A percentile compares a stretch with the other conserved stretches of the same genome.
phyloP scores from a whole-genome alignment of 2,888 invertebrate species.

The Junonia oenone region DNA sequence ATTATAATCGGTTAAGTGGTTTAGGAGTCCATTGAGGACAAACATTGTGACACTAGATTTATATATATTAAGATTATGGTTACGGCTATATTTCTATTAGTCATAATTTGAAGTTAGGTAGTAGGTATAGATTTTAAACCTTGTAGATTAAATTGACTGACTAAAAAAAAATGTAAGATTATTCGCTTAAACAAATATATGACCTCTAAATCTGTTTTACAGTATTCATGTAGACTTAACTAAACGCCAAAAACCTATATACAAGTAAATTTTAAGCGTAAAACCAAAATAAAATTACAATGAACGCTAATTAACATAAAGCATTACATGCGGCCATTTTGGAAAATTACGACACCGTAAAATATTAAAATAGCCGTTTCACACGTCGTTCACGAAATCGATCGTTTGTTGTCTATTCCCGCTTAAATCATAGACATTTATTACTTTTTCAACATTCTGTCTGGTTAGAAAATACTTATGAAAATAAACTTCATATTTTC shows the following conservation, averaged over 20 bases:
- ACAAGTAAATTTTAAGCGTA: neutral
- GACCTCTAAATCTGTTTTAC: too few species aligned
- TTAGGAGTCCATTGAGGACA: too few species aligned
- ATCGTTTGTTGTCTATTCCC: neutral
- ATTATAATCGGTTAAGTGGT: too few species aligned
- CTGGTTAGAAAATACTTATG: neutral
- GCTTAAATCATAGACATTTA: neutral
- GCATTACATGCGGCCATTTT: constrained; percentile 51
- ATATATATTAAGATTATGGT: too few species aligned
- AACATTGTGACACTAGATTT: too few species aligned
- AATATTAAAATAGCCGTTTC: constrained; percentile 65
- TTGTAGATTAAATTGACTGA: too few species aligned
- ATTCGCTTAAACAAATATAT: too few species aligned
- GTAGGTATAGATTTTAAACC: too few species aligned
- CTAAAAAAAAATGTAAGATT: too few species aligned
- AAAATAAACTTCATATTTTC: neutral
- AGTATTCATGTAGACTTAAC: too few species aligned
- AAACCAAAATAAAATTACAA: constrained; percentile 32
- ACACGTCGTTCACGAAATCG: constrained; percentile 56
- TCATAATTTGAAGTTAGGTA: too few species aligned
- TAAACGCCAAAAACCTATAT: constrained; percentile 3
- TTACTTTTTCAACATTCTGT: neutral
- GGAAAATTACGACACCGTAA: constrained; percentile 56
- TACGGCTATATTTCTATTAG: too few species aligned
- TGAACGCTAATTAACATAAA: constrained; percentile 57